phyloP scores from a whole-genome alignment of 2,113 vertebrate genomes.

The Oceanites oceanicus region DNA sequence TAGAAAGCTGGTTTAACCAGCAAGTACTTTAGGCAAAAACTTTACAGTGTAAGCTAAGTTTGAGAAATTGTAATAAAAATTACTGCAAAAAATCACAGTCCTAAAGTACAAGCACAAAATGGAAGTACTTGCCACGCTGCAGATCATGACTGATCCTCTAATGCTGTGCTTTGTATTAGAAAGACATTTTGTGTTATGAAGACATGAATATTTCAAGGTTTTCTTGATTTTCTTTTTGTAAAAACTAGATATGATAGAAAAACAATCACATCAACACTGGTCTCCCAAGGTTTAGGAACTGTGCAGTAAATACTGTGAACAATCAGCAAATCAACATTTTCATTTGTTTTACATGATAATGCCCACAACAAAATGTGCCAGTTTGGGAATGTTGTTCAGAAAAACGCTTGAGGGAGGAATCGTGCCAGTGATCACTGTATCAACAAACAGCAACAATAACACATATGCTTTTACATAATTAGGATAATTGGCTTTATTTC shows the following conservation, averaged over 20 bases:
- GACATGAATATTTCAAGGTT: neutral
- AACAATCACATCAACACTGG: neutral
- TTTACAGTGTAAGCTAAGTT: neutral
- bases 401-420: neutral
- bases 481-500: neutral
- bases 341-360: neutral
- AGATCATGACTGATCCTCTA: neutral
- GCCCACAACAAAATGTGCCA: neutral
- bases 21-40: neutral
- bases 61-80: neutral
- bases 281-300: neutral
- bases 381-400: neutral
- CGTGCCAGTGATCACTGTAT: neutral
- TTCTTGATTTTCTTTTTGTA: neutral
- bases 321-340: neutral
- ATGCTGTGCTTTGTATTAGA: neutral
- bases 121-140: neutral
- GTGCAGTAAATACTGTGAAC: neutral
- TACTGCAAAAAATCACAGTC: neutral
- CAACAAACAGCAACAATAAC: neutral
- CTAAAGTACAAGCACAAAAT: neutral
- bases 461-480: neutral
- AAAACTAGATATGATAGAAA: neutral
- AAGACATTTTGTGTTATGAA: neutral
- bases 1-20: neutral